Evolutionary conservation across 2,797 vertebrate genomes (phyloP), one percentile per base, ranked within the genome.

Genomic region (Sebastes matsubarae): DNA sequence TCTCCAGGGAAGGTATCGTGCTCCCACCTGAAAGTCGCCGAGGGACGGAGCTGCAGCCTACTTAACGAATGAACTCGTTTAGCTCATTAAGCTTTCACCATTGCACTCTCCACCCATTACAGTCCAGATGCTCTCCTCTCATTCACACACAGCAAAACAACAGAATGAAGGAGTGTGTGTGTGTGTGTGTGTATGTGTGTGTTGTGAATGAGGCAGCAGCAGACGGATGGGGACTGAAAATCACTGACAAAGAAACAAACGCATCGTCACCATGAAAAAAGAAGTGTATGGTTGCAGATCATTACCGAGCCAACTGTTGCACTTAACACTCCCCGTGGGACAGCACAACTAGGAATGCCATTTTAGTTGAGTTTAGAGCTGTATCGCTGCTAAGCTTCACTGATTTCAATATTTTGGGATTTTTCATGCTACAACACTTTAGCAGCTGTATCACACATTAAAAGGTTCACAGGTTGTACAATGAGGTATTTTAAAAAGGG

Each of bases 41-140:
- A 74, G 89, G 85, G 84, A 88, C 50, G 3, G 70, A 71, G 67
- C 67, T 58, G 72, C 83, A 68, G 81, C 63, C 75, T 55, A 77
- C 72, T 81, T 72, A 84, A 80, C 77, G 9, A 80, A 85, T 79
- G n/a, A 82, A 87, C 86, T 84, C 16, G 16, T 84, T 88, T 80
- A 81, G 70, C 80, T 90, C 85, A 87, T 90, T 84, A 88, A 84
- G 75, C 81, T 77, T 82, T 83, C 68, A 88, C 36, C 60, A 38
- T 57, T 30, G 61, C 72, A 67, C 66, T 60, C 38, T 72, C 38
- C 66, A 55, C 25, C 50, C 71, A 68, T 74, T 82, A 46, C 65
- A 64, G 57, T 68, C 86, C 85, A 89, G 81, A 90, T 92, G 86
- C 81, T 86, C 65, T 55, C 42, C 36, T 68, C 78, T 57, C 30